phyloP scores from a whole-genome alignment of 1,140 invertebrate species.

The Adelges cooleyi region DNA sequence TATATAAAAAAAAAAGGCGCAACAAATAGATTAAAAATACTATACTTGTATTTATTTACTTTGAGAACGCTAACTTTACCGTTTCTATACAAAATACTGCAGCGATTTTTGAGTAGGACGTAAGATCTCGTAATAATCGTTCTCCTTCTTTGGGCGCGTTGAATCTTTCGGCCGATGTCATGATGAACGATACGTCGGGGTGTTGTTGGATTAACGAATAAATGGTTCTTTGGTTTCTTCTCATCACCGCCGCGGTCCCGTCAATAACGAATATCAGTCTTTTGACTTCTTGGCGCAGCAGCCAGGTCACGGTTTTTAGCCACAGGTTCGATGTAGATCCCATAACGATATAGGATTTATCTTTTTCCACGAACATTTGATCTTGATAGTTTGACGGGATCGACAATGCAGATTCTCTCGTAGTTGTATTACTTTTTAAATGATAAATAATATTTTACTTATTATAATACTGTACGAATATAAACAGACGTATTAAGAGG shows the following conservation, averaged over 20 bases:
- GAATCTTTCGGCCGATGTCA: slow-evolving; percentile 2
- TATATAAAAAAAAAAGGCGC: background rate
- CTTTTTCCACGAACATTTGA: background rate
- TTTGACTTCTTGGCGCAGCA: slow-evolving; percentile 13
- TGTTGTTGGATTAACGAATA: slow-evolving; percentile 23
- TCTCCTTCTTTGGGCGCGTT: background rate
- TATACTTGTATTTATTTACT: too few species aligned
- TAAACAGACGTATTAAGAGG: too few species aligned
- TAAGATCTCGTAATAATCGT: background rate
- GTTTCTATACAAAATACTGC: slow-evolving; percentile 17
- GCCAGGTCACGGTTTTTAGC: slow-evolving; percentile 15
- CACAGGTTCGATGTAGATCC: slow-evolving; percentile 6
- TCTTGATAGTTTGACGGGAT: background rate
- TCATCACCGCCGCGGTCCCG: slow-evolving; percentile 18
- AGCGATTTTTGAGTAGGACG: background rate
- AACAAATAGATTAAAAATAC: too few species aligned
- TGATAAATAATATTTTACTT: too few species aligned
- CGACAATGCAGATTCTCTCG: background rate
- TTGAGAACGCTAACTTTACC: slow-evolving; percentile 13
- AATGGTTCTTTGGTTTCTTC: slow-evolving; percentile 19
- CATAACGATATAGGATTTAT: background rate
- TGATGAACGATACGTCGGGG: slow-evolving; percentile 17
- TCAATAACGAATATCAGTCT: slow-evolving; percentile 25
- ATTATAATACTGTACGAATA: too few species aligned
- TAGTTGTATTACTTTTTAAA: background rate